Conservation (phyloP, 2,797 vertebrate species). For the Lepus oiostolus region DNA sequence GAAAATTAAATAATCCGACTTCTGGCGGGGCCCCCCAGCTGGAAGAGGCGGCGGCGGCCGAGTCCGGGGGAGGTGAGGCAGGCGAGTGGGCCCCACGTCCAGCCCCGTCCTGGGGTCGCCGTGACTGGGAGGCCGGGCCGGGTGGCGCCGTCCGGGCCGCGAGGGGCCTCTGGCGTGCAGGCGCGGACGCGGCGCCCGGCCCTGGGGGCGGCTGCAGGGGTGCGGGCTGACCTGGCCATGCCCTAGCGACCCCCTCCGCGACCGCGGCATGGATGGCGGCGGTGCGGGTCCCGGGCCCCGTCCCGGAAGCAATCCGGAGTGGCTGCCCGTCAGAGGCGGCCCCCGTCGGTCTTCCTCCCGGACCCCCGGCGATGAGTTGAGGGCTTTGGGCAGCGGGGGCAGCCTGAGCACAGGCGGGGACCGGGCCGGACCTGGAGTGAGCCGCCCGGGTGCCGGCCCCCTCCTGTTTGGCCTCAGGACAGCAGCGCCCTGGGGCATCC, state of each 20-base stretch:
- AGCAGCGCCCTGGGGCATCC: no score
- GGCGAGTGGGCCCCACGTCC: not conserved
- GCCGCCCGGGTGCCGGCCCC: no score
- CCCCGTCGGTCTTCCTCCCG: not conserved
- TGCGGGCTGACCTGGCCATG: no score
- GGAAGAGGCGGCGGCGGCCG: constrained; percentile 45
- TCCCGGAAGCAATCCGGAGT: no score
- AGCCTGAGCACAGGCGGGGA: no score
- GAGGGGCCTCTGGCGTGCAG: not conserved
- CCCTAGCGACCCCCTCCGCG: no score
- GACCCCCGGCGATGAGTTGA: not conserved
- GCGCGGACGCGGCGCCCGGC: not conserved
- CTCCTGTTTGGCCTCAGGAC: no score
- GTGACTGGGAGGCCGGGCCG: not conserved
- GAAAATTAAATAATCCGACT: constrained; percentile 57
- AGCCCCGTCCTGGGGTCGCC: constrained; percentile 34
- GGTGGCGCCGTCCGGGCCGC: not conserved
- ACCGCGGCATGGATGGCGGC: not conserved
- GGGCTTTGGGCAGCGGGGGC: not conserved
- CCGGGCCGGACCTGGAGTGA: not conserved
- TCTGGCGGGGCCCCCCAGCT: constrained; percentile 79
- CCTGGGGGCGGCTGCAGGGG: no score
- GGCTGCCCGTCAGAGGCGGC: no score
- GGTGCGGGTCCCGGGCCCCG: no score
- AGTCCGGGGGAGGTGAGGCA: constrained; percentile 32